Base-by-base conservation (phyloP, 2,888 invertebrate species). In the Mellilla xanthometata region DNA sequence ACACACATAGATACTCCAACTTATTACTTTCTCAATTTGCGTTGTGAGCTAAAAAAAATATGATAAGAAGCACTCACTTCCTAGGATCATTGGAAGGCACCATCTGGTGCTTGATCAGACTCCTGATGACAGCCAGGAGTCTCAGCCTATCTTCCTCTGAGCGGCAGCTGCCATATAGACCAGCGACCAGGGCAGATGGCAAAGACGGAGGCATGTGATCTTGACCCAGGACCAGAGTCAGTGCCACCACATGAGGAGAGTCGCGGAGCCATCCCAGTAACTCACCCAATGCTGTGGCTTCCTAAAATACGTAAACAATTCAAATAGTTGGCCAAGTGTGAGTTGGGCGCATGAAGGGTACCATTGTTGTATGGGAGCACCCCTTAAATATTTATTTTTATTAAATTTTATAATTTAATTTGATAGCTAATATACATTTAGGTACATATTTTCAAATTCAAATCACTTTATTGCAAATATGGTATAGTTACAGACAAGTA, bases 41-140 rank as follows among this genome's bases (percentile, higher is more conserved):
- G n/a, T n/a, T n/a, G n/a, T n/a, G n/a, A n/a, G n/a, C n/a, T n/a
- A n/a, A n/a, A n/a, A n/a, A n/a, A n/a, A n/a, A n/a, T n/a, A n/a
- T n/a, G n/a, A n/a, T n/a, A n/a, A n/a, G n/a, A n/a, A n/a, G n/a
- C 6, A 79, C 86, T 80, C 56, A 90, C 90, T 88, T 89, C 42
- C 83, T 70, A 2, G 90, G 89, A 54, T 90, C 89, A 52, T 60
- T 68, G 1, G 83, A 73, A 0, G 73, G 76, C 8, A 80, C 83
- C 67, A 90, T 62, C 58, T 88, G 87, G 44, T 90, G 82, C 39
- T 85, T 87, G 60, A 88, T 80, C 9, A 90, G 67, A 1, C 83
- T 79, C 6, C 84, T 60, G 26, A 90, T 65, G 7, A 90, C 84
- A 0, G 79, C 81, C 23, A 86, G 58, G 7, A 88, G 68, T 19